Evolutionary conservation across 2,888 invertebrate species (phyloP).

Genomic region (Hypercompe scribonia): DNA sequence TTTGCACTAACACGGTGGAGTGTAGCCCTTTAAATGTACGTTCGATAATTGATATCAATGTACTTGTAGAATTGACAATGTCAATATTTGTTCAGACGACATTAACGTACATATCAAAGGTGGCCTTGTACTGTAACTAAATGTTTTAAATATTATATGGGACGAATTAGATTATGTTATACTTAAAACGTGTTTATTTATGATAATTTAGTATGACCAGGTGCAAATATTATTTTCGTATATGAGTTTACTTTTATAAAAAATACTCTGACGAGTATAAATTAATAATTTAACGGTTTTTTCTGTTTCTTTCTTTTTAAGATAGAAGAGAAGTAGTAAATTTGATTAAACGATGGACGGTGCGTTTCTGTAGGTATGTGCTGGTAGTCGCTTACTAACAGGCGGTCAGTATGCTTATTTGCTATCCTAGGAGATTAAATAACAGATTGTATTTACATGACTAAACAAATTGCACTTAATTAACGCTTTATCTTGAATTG

Average conservation of each 20-base stretch:
- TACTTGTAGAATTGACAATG: conserved; percentile 54
- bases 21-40: conserved; percentile 70
- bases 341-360: neutral
- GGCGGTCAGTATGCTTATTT: neutral
- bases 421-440: neutral
- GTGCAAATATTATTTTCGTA: neutral
- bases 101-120: conserved; percentile 63
- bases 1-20: conserved; percentile 74
- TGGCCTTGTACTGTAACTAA: conserved; percentile 61
- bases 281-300: neutral
- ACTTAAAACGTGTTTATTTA: neutral
- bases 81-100: conserved; percentile 71
- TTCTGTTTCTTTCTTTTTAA: neutral
- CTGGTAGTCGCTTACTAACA: neutral
- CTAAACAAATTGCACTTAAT: neutral
- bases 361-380: neutral
- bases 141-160: conserved; percentile 25
- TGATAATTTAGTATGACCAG: neutral
- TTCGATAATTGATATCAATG: conserved; percentile 70
- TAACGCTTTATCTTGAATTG: neutral
- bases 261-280: neutral
- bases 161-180: conserved; percentile 5
- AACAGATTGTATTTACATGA: neutral
- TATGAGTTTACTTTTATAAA: neutral
- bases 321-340: neutral